These are phyloP conservation scores for Hecatera dysodea DNA, from an alignment of 2,888 invertebrate genomes.

Conservation along the genomic window DNA sequence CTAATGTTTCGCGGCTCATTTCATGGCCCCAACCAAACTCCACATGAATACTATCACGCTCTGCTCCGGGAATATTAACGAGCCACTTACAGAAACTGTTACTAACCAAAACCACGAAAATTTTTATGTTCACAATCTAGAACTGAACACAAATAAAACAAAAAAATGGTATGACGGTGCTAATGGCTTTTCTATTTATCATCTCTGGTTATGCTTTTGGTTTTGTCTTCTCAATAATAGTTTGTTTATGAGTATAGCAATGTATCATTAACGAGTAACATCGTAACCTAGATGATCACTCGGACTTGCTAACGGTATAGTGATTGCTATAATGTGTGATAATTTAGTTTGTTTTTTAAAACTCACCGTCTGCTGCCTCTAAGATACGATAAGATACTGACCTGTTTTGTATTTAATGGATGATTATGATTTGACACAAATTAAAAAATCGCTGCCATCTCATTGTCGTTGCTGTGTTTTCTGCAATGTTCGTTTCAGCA, in stretches of 20 bases:
- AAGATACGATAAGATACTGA: too few species aligned
- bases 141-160: conserved; percentile 68
- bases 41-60: conserved; percentile 79
- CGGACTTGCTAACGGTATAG: background rate
- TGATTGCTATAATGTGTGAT: background rate
- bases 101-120: conserved; percentile 71
- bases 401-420: too few species aligned
- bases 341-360: background rate
- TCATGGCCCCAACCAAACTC: conserved; percentile 70
- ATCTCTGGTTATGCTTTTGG: background rate
- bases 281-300: background rate
- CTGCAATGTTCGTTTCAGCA: too few species aligned
- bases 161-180: conserved; percentile 44
- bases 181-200: conserved; percentile 10
- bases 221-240: too few species aligned
- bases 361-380: background rate
- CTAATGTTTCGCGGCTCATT: conserved; percentile 60
- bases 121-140: conserved; percentile 74
- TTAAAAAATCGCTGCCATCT: background rate
- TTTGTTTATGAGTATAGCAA: too few species aligned
- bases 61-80: conserved; percentile 79
- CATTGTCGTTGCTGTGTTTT: background rate
- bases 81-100: conserved; percentile 79
- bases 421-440: background rate
- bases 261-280: background rate